A percentile compares a stretch with the other conserved stretches of the same genome.
Evolutionary conservation across 2,888 invertebrate genomes (phyloP).

Genomic region (Dusona sp.): DNA sequence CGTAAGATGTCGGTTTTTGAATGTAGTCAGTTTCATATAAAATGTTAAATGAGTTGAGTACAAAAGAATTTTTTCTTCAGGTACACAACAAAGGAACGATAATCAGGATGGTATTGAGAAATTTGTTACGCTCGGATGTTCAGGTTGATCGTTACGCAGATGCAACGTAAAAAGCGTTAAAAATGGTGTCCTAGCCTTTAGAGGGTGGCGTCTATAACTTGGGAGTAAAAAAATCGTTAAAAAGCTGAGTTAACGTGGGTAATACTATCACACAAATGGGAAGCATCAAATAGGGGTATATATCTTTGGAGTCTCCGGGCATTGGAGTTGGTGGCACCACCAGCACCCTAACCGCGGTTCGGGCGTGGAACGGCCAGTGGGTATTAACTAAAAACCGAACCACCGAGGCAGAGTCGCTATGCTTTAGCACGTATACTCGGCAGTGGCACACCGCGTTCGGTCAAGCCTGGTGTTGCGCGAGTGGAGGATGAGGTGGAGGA

Average conservation of each 20-base stretch:
- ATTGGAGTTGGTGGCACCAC: conserved; percentile 55
- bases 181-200: conserved; percentile 18
- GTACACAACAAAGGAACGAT: not conserved
- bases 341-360: conserved; percentile 54
- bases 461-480: conserved; percentile 65
- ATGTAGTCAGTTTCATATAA: not conserved
- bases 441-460: conserved; percentile 67
- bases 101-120: conserved; percentile 1
- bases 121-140: not conserved
- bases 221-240: conserved; percentile 46
- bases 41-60: not conserved
- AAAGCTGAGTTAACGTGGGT: conserved; percentile 52
- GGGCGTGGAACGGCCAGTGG: conserved; percentile 68
- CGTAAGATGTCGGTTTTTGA: not conserved
- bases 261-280: conserved; percentile 58
- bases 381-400: conserved; percentile 82
- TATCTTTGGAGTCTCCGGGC: conserved; percentile 51
- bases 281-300: conserved; percentile 52
- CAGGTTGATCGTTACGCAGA: not conserved
- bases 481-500: conserved; percentile 34
- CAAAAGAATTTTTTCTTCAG: not conserved
- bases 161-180: conserved; percentile 3
- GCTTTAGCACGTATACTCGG: conserved; percentile 66
- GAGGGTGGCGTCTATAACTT: conserved; percentile 19
- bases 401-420: conserved; percentile 71